These are phyloP conservation scores for Prunella himalayana DNA, from an alignment of 2,113 vertebrate species.

Conservation along the genomic window DNA sequence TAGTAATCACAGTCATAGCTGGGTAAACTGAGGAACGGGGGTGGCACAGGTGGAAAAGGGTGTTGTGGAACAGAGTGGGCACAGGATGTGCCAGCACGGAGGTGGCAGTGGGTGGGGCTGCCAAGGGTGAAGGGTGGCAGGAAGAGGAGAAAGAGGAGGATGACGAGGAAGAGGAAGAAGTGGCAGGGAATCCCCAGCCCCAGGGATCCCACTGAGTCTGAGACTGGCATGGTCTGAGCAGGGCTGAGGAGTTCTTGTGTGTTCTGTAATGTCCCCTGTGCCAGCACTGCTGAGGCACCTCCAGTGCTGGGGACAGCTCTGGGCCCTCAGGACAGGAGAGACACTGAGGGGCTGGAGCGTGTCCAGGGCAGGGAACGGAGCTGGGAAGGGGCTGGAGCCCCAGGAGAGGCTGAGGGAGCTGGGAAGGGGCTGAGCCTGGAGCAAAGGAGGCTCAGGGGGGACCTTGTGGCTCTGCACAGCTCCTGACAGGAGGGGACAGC, in stretches of 20 bases:
- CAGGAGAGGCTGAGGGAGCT: not conserved
- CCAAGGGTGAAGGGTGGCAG: not conserved
- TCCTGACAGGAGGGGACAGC: not conserved
- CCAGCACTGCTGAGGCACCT: fast-evolving
- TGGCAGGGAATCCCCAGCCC: not conserved
- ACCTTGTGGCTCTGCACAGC: not conserved
- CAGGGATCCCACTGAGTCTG: too few species aligned
- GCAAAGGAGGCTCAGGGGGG: not conserved
- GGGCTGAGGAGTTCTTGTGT: not conserved
- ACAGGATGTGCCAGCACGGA: not conserved
- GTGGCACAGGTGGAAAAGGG: not conserved
- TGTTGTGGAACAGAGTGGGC: not conserved
- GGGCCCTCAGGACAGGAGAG: not conserved
- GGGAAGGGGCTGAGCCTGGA: not conserved
- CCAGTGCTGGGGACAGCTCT: not conserved
- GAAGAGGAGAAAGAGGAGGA: not conserved
- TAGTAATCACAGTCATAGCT: too few species aligned
- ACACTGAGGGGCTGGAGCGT: not conserved
- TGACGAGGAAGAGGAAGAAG: not conserved
- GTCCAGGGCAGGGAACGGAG: not conserved
- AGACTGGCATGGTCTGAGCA: not conserved
- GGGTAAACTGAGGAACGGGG: not conserved
- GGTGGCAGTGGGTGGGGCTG: not conserved
- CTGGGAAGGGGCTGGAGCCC: not conserved
- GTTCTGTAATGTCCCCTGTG: not conserved